These are phyloP conservation scores for Bombus pyrosoma DNA, from an alignment of 1,140 invertebrate species.

Conservation along the genomic window DNA sequence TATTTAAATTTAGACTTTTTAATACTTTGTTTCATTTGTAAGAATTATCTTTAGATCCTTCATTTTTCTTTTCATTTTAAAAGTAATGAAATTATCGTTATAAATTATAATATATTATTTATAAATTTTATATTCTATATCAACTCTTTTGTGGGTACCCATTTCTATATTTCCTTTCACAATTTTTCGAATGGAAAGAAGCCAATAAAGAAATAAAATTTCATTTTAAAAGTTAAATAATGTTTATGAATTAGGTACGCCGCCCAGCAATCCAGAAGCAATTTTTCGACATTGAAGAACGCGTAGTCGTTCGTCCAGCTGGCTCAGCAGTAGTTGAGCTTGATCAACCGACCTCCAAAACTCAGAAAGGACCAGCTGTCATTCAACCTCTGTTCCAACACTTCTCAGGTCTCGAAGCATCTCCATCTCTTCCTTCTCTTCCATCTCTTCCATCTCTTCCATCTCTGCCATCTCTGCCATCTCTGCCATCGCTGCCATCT, in stretches of 20 bases:
- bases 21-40: no score
- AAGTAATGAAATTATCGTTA: no score
- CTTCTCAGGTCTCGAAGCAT: constrained; percentile 24
- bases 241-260: constrained; percentile 79
- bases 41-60: background rate
- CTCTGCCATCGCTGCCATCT: background rate
- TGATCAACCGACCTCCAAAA: constrained; percentile 84
- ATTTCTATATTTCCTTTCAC: no score
- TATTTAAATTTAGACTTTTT: background rate
- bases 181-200: no score
- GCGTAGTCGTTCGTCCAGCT: constrained; percentile 85
- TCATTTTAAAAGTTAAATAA: background rate
- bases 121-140: no score
- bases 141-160: no score
- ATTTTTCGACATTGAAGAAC: constrained; percentile 87
- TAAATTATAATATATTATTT: no score
- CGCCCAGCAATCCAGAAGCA: constrained; percentile 86
- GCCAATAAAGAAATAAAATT: background rate
- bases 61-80: background rate
- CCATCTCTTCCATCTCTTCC: no score
- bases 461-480: background rate
- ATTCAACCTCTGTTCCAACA: constrained; percentile 72
- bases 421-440: constrained; percentile 52
- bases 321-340: constrained; percentile 85
- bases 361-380: constrained; percentile 83